These are phyloP conservation scores for Donacobius atricapilla DNA, from an alignment of 2,113 vertebrate genomes.

Conservation along the genomic window DNA sequence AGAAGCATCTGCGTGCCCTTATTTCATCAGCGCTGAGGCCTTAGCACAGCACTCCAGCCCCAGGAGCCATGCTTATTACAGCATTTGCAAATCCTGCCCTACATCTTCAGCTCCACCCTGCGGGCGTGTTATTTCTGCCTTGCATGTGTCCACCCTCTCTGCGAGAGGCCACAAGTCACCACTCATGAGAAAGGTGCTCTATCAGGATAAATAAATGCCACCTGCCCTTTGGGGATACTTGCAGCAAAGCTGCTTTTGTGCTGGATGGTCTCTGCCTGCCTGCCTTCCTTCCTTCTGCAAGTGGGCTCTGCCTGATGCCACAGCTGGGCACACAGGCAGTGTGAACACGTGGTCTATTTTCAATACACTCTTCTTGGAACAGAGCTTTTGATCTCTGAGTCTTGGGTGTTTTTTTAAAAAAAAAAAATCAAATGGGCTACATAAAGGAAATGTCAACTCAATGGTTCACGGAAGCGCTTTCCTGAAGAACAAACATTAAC, in stretches of 20 bases:
- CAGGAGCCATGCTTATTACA: fast-evolving
- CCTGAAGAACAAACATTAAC: background rate
- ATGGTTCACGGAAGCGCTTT: background rate
- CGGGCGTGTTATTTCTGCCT: background rate
- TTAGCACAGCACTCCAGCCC: fast-evolving
- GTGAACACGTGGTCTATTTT: background rate
- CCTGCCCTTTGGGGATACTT: background rate
- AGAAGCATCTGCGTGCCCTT: background rate
- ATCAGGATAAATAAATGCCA: background rate
- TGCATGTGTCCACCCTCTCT: fast-evolving
- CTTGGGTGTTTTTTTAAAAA: background rate
- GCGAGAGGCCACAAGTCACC: background rate
- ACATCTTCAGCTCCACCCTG: background rate
- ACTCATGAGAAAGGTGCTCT: background rate
- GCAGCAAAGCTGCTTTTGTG: background rate
- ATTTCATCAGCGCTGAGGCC: background rate
- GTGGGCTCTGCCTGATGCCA: background rate
- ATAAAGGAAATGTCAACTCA: background rate
- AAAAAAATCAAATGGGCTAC: background rate
- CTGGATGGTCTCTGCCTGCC: background rate
- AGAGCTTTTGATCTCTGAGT: background rate
- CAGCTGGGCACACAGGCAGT: background rate
- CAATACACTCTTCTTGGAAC: background rate
- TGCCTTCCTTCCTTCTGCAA: background rate
- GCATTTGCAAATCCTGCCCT: background rate